Percentiles rank a stretch among this genome's conserved stretches.
These are phyloP conservation scores for Andricus grossulariae DNA, from an alignment of 1,140 invertebrate genomes.

Conservation along the genomic window DNA sequence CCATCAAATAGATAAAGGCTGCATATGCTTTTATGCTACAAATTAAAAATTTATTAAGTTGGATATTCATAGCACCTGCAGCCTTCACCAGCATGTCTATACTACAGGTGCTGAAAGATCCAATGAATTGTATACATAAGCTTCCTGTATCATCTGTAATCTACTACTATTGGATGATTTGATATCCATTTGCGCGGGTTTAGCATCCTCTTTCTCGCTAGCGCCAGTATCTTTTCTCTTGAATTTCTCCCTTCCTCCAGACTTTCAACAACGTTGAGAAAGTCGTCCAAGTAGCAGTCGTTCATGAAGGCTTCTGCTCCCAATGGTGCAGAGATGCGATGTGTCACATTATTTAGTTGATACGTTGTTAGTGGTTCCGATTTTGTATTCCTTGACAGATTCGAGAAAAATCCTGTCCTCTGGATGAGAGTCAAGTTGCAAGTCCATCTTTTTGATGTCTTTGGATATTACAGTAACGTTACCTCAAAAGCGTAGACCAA, in stretches of 20 bases:
- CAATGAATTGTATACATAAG: background rate
- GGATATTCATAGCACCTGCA: background rate
- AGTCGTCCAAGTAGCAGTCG: background rate
- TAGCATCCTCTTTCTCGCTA: background rate
- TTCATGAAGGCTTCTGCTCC: background rate
- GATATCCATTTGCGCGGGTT: background rate
- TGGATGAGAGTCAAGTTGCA: too few species aligned
- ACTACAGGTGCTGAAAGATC: background rate
- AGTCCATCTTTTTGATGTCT: too few species aligned
- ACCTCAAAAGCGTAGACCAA: too few species aligned
- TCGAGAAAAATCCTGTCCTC: too few species aligned
- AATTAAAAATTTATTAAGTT: constrained; percentile 34
- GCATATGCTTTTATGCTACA: too few species aligned
- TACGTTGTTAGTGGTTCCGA: too few species aligned
- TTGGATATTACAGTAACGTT: too few species aligned
- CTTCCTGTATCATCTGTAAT: background rate
- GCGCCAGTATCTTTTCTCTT: background rate
- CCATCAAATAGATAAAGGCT: too few species aligned
- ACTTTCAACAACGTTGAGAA: background rate
- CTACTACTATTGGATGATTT: background rate
- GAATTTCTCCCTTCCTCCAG: background rate
- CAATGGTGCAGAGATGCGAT: too few species aligned
- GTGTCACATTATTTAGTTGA: too few species aligned
- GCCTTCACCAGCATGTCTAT: background rate
- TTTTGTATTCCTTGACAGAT: too few species aligned